Base-by-base conservation (phyloP, 2,888 invertebrate genomes). In the Amphipoea oculea region DNA sequence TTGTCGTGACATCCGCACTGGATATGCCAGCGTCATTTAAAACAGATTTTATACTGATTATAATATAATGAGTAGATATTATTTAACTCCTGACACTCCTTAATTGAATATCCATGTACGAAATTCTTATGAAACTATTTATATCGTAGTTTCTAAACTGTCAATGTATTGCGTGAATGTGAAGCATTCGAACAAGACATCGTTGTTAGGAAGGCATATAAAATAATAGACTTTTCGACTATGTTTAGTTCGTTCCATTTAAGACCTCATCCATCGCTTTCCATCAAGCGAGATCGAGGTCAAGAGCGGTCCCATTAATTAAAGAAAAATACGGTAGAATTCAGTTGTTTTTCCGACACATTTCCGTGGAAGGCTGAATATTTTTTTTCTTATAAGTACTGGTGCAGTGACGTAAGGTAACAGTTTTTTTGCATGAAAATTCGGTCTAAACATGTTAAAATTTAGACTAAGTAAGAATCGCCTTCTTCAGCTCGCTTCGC, bases 1-100 rank as follows among this genome's bases (percentile, higher is more conserved):
- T 73, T 62, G 51, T 84, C 90, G 87, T 90, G 89, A 90, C 88
- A 88, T 91, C 92, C 91, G 86, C 78, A 72, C 77, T 82, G 76
- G 45, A 71, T 72, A 75, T 78, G 68, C 67, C 70, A 76, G 40
- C 68, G 54, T 81, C 81, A 80, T 76, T 76, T 79, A 68, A 83
- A 82, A 6, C 48, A 66, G 66, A 76, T 66, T 77, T 76, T 63
- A 72, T 17, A 57, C 40, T 69, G 81, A 83, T 85, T 69, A 48
- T 69, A 76, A 76, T 81, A 48, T 48, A 48, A 85, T 66, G 45
- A 79, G 12, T 60, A 29, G 48, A 12, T 48, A 12, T 12, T 63
- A 40, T 48, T 20, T 67, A 54, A 66, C 60, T 17, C 29, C n/a
- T 70, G 65, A 51, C 17, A 54, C 40, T 51, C 20, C 42, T 45